A percentile compares a stretch with the other conserved stretches of the same genome.
Conservation (phyloP, 1,140 invertebrate genomes). For the Drosophila sp. region DNA sequence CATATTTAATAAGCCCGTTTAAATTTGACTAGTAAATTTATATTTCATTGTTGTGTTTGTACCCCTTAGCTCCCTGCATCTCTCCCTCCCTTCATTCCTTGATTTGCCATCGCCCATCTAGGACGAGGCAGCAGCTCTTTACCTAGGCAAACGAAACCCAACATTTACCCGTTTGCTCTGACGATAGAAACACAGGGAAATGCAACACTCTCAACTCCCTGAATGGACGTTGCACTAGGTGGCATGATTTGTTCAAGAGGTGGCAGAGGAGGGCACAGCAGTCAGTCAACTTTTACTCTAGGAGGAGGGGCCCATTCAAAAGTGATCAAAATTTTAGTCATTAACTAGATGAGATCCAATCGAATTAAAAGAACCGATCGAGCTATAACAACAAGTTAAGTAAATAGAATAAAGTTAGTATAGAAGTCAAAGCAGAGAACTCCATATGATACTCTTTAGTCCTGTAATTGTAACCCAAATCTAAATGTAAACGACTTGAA, state of each 20-base stretch:
- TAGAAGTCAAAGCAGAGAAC: no score
- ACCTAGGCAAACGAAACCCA: constrained; percentile 36
- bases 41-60: constrained; percentile 7
- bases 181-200: constrained; percentile 48
- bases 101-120: constrained; percentile 2
- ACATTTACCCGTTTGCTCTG: constrained; percentile 63
- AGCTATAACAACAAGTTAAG: no score
- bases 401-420: no score
- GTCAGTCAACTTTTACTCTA: constrained; percentile 33
- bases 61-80: not conserved
- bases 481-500: no score
- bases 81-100: no score
- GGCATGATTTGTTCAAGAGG: not conserved
- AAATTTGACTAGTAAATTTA: constrained; percentile 38
- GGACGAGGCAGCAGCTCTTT: not conserved
- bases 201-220: constrained; percentile 50
- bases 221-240: constrained; percentile 21
- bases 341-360: not conserved
- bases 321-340: not conserved
- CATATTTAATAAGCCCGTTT: constrained; percentile 50
- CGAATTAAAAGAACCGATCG: no score
- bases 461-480: no score
- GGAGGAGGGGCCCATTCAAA: not conserved
- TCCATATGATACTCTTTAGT: no score
- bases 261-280: not conserved